Percentiles rank a stretch among this genome's conserved stretches.
Conservation (phyloP, 2,888 invertebrate genomes). For the Dynastes tityus region DNA sequence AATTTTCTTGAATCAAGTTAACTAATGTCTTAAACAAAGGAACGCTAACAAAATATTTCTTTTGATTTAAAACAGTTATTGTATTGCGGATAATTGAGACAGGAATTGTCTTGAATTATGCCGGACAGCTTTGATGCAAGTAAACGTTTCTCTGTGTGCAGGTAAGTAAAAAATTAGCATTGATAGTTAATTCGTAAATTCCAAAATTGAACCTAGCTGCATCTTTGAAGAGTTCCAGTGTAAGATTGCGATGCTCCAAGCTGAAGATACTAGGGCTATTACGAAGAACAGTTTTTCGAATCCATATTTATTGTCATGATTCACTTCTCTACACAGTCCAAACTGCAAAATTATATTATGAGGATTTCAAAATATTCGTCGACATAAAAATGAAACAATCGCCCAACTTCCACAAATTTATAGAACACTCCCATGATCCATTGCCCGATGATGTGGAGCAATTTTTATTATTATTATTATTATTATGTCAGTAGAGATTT, state of each 20-base stretch:
- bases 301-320: slow-evolving; percentile 88
- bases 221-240: neutral
- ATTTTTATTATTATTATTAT: slow-evolving; percentile 65
- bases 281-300: slow-evolving; percentile 54
- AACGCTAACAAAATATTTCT: no score
- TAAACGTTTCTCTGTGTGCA: no score
- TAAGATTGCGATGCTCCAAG: neutral
- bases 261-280: slow-evolving; percentile 7
- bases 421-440: slow-evolving; percentile 68
- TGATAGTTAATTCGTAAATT: neutral
- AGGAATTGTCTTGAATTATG: no score
- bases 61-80: no score
- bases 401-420: slow-evolving; percentile 79
- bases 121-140: no score
- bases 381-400: slow-evolving; percentile 86
- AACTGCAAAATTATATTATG: slow-evolving; percentile 81
- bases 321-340: slow-evolving; percentile 86
- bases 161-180: neutral
- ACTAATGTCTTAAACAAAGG: no score
- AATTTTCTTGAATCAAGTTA: no score
- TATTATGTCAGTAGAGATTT: no score
- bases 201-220: neutral
- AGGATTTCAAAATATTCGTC: slow-evolving; percentile 92
- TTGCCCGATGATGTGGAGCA: slow-evolving; percentile 62
- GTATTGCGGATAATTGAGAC: no score